These are phyloP conservation scores for Eupithecia vulgata DNA, from an alignment of 2,888 invertebrate genomes.

Conservation along the genomic window DNA sequence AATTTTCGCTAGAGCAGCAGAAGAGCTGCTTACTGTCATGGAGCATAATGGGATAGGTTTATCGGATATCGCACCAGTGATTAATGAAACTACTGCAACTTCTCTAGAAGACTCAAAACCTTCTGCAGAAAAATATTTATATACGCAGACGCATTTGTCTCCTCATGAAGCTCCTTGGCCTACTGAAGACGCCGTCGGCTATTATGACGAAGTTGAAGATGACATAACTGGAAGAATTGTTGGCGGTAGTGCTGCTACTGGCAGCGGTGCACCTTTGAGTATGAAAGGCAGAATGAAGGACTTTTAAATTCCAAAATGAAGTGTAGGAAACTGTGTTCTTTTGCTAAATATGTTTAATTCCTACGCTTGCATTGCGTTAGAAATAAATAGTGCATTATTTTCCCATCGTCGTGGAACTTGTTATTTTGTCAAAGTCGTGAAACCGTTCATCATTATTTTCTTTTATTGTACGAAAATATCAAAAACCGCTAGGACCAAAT, in stretches of 20 bases:
- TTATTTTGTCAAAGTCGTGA: too few relatives aligned
- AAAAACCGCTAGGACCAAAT: background rate
- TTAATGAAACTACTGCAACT: background rate
- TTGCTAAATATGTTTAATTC: background rate
- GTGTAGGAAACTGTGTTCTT: background rate
- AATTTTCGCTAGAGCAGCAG: background rate
- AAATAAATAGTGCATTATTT: background rate
- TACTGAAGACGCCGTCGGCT: slow-evolving; percentile 8
- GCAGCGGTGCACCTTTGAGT: slow-evolving; percentile 68
- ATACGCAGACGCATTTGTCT: background rate
- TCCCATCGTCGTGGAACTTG: background rate
- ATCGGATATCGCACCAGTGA: background rate
- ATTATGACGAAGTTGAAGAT: slow-evolving; percentile 24
- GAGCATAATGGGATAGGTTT: background rate
- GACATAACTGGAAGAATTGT: slow-evolving; percentile 53
- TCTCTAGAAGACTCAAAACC: background rate
- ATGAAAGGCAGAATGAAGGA: slow-evolving; percentile 58
- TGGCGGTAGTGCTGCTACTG: slow-evolving; percentile 69
- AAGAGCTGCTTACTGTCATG: background rate
- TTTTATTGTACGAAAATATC: background rate
- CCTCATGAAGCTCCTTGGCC: background rate
- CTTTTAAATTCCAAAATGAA: background rate
- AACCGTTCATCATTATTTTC: background rate
- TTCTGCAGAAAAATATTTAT: background rate
- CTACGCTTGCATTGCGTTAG: background rate